Evolutionary conservation across 2,888 invertebrate species (phyloP), one percentile per base, ranked within the genome.

Genomic region (Oxycera nigricornis): DNA sequence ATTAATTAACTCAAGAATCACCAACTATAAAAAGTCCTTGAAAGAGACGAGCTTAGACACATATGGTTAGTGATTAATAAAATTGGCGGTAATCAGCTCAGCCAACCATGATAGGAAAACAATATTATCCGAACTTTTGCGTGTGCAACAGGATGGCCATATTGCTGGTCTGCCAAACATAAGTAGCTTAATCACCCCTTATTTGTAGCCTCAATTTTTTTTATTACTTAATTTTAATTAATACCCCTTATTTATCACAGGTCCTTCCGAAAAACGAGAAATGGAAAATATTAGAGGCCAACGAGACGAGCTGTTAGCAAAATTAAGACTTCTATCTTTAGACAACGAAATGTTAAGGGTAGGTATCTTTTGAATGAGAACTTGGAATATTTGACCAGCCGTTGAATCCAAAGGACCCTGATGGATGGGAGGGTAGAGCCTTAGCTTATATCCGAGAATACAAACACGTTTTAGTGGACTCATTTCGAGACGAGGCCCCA

Each of bases 401-500:
- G 9, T 55, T 20, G n/a, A 3, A 11, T 55, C 11, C 55, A 22
- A 75, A 83, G 76, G 80, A 86, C 76, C 78, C 83, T 11, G 83
- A 84, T 1, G 79, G 84, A 73, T 90, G 89, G 87, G 84, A 87
- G 78, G 88, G 88, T 1, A 79, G 82, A 57, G 87, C 90, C 0
- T 82, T 85, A 9, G 80, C 83, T 11, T 83, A 85, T 55, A 78
- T 91, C 72, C 83, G 86, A 74, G 82, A 85, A 1, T 91, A 91
- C 80, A 91, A 91, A 77, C 86, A 87, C 22, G 87, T 85, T 17
- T 76, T 85, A 0, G 78, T 81, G 1, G 79, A 81, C 0, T 80
- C 80, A 0, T 28, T 80, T 0, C 77, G 80, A 14, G 80, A 82
- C 1, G 70, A 70, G n/a, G 20, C 17, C n/a, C 70, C 70, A 62